A percentile compares a stretch with the other conserved stretches of the same genome.
phyloP scores from a whole-genome alignment of 1,140 invertebrate genomes.

The Drosophila lowei region DNA sequence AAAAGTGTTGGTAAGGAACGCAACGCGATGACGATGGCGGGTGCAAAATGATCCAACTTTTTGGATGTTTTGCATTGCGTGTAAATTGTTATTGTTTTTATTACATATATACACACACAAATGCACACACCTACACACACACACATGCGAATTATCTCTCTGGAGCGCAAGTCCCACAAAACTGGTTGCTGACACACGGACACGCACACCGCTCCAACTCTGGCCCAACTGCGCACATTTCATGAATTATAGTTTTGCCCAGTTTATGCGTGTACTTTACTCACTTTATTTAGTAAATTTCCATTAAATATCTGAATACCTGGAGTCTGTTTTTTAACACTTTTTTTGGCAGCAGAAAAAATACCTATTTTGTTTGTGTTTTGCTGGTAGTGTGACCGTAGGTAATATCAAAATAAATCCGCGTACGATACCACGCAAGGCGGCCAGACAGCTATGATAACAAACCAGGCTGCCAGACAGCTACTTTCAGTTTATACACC shows the following conservation, averaged over 20 bases:
- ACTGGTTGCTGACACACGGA: conserved; percentile 48
- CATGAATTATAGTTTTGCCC: background rate
- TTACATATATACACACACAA: conserved; percentile 40
- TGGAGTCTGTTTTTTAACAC: no score
- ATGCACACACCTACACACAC: conserved; percentile 28
- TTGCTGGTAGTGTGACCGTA: no score
- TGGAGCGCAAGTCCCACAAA: conserved; percentile 33
- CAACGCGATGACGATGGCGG: conserved; percentile 8
- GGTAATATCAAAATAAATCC: no score
- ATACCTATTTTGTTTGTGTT: no score
- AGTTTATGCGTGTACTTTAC: conserved; percentile 32
- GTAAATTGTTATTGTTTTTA: conserved; percentile 71
- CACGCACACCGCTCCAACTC: conserved; percentile 8
- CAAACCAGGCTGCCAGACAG: no score
- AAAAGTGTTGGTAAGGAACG: background rate
- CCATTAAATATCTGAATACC: conserved; percentile 12
- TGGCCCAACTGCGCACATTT: conserved; percentile 28
- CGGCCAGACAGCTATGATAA: no score
- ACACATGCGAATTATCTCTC: conserved; percentile 22
- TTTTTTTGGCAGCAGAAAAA: no score
- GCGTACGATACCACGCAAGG: no score
- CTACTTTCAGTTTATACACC: no score
- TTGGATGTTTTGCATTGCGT: conserved; percentile 41
- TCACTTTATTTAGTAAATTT: conserved; percentile 61
- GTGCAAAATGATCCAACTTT: conserved; percentile 19